Evolutionary conservation across 2,797 vertebrate genomes (phyloP), one percentile per base, ranked within the genome.

Genomic region (Yasuhikotakia modesta): DNA sequence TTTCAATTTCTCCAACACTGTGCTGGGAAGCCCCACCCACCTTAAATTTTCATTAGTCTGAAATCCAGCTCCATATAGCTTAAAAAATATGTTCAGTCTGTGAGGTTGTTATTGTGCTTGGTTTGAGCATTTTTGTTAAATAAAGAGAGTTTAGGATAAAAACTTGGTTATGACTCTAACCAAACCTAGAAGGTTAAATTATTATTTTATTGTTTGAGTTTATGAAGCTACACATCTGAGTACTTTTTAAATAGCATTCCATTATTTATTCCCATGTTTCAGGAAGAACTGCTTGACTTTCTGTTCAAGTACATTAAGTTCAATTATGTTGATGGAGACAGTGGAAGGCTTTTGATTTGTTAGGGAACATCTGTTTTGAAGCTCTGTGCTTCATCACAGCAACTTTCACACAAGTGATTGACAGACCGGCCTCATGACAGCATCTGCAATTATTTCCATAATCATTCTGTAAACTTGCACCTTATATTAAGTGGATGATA

Each of bases 401-500:
- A 61, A 63, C 46, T 69, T 32, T 80, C 57, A 75, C 32, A 50
- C 24, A 12, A 64, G n/a, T 73, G 79, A 81, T 27, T 72, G 73
- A 72, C 60, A 72, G 61, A 35, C 27, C n/a, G 22, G 46, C 48
- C 39, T 35, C 19, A 46, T 55, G 14, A 21, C 39, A 70, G 48
- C 72, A 65, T 66, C 72, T 79, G 12, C 22, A 14, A 60, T 68
- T 19, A 73, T 63, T 70, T 80, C 55, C 66, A 73, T 78, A 78
- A 60, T 77, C 16, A 57, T 72, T 63, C 30, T 60, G 17, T 73
- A 73, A 72, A 73, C 78, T 68, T 63, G 30, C 14, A 43, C 55
- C 17, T 73, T 74, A 64, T 64, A 80, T 66, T 74, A 55, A 64
- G 50, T 48, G 70, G 21, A 64, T 77, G 81, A 74, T 69, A 57